Base-by-base conservation (phyloP, 2,797 vertebrate genomes). In the Dendrocincla fuliginosa region DNA sequence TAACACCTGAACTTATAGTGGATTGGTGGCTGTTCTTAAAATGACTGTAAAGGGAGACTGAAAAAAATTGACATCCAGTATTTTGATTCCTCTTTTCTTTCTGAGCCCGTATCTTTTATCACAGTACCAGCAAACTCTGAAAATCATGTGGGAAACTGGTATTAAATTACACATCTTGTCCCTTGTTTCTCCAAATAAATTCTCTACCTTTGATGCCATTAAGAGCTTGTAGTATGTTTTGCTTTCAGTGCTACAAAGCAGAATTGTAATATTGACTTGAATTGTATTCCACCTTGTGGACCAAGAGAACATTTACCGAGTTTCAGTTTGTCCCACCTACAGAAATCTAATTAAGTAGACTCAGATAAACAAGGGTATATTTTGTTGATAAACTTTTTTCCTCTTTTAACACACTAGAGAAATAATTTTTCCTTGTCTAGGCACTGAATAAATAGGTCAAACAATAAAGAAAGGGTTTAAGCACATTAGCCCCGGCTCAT, bases 211-310 rank as follows among this genome's bases (percentile, higher is more conserved):
- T 56, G 35, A 35, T 30, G 16, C 33, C 50, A 22, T 35, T 20
- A 33, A 42, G 2, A 16, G 60, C 24, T 65, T 42, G 15, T 5
- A 63, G 27, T 12, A n/a, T 11, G 20, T 32, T 87, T 37, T 64
- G 18, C 33, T 87, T 76, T 47, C n/a, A 76, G 64, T 6, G 52
- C 42, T 61, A 55, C 39, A 61, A 44, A 83, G 42, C 59, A 61
- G 63, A 89, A 59, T 53, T 55, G 11, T 73, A 35, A 30, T 52
- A 64, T 25, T 89, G 47, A 61, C 39, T 77, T 83, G 87, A 59
- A 92, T 74, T 69, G 56, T 83, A 96, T 82, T 91, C 93, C 87
- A 84, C 87, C 93, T 91, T 93, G 95, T 90, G 94, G 85, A 93
- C 55, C n/a, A 82, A 81, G 7, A 65, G 61, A 73, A 84, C 15